Evolutionary conservation across 2,888 invertebrate species (phyloP).

Genomic region (Neelides folsomi): DNA sequence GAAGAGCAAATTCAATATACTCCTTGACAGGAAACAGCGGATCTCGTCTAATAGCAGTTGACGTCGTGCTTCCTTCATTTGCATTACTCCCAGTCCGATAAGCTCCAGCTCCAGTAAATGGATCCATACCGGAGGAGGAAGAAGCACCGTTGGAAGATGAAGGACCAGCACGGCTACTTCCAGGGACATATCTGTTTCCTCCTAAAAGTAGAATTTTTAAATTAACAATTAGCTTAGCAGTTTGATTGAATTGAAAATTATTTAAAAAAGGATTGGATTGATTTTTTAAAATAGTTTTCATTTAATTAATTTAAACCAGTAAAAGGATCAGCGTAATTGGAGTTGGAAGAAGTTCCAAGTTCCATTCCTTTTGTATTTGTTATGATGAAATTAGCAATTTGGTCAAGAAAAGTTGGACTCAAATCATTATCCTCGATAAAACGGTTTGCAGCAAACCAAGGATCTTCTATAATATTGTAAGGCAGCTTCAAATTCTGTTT

Average conservation of each 20-base stretch:
- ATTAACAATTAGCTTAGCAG: too few relatives aligned
- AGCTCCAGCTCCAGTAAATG: conserved; percentile 41
- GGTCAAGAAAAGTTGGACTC: conserved; percentile 71
- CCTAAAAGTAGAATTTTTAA: conserved; percentile 36
- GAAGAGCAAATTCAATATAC: conserved; percentile 36
- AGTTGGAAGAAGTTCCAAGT: conserved; percentile 18
- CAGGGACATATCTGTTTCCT: conserved; percentile 54
- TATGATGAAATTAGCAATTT: conserved; percentile 81
- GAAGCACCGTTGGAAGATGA: conserved; percentile 33
- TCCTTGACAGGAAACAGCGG: conserved; percentile 37
- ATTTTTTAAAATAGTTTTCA: too few relatives aligned
- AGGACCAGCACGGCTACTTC: conserved; percentile 31
- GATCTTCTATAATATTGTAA: conserved; percentile 78
- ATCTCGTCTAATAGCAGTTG: conserved; percentile 4
- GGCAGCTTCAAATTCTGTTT: conserved; percentile 77
- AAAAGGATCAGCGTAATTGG: conserved; percentile 46
- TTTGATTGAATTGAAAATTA: too few relatives aligned
- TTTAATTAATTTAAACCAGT: conserved; percentile 46
- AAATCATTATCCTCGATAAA: conserved; percentile 76
- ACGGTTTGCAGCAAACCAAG: conserved; percentile 77
- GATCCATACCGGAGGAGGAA: conserved; percentile 39
- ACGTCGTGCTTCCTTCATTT: conserved; percentile 4
- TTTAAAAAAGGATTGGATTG: too few relatives aligned
- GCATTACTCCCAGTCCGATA: conserved; percentile 34
- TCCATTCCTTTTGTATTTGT: conserved; percentile 54